These are phyloP conservation scores for Daboia siamensis DNA, from an alignment of 2,113 vertebrate genomes.

Conservation along the genomic window DNA sequence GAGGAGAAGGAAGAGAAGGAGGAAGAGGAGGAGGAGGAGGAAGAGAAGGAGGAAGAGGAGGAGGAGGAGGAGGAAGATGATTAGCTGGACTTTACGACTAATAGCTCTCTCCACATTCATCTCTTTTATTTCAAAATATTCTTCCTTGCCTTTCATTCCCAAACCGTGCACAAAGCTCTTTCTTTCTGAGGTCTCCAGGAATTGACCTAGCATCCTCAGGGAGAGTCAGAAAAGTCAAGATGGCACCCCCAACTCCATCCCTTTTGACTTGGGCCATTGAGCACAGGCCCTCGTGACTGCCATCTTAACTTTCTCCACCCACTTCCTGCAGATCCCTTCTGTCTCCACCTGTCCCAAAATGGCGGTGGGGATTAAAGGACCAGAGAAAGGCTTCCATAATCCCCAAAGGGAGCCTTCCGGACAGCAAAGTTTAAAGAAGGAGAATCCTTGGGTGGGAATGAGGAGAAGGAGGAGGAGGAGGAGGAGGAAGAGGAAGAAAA, in stretches of 20 bases:
- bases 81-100: too few species aligned
- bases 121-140: too few species aligned
- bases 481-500: too few species aligned
- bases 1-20: too few species aligned
- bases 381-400: not conserved
- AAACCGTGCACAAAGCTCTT: not conserved
- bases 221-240: not conserved
- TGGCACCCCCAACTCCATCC: not conserved
- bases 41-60: not conserved
- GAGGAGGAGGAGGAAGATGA: not conserved
- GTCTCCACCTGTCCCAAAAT: not conserved
- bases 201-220: not conserved
- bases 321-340: not conserved
- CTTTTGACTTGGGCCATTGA: not conserved
- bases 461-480: too few species aligned
- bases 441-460: not conserved
- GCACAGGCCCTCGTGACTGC: not conserved
- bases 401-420: too few species aligned
- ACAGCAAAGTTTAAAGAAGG: not conserved
- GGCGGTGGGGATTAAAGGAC: not conserved
- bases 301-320: not conserved
- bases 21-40: accelerated
- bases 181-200: not conserved
- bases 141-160: not conserved
- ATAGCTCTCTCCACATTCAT: too few species aligned